Conservation (phyloP, 2,113 vertebrate species). For the Lasiurus cinereus region DNA sequence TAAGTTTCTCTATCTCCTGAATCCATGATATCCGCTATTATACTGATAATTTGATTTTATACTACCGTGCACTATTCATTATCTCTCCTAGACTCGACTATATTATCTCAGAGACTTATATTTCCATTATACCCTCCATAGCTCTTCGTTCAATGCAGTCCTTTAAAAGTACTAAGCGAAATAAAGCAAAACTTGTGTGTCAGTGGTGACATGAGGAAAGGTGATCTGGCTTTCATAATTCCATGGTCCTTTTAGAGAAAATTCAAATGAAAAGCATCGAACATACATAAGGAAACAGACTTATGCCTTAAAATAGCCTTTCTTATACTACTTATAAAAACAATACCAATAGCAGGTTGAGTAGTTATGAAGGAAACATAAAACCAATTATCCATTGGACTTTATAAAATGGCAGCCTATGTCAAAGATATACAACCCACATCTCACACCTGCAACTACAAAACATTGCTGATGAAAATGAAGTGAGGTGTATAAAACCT, state of each 20-base stretch:
- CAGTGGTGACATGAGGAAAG: not conserved
- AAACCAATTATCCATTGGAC: not conserved
- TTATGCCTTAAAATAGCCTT: constrained; percentile 49
- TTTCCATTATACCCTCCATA: not conserved
- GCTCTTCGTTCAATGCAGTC: not conserved
- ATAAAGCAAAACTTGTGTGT: constrained; percentile 41
- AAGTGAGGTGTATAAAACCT: constrained; percentile 51
- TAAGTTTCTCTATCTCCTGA: constrained; percentile 44
- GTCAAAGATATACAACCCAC: constrained; percentile 2
- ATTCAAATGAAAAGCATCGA: not conserved
- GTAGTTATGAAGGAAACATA: no score
- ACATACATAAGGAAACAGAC: not conserved
- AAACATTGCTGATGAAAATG: constrained; percentile 55
- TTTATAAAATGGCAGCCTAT: not conserved
- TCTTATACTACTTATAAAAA: constrained; percentile 35
- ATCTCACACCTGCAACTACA: constrained; percentile 48
- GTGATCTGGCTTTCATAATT: constrained; percentile 38
- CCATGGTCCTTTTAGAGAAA: not conserved
- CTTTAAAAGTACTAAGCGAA: constrained; percentile 54
- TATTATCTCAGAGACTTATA: constrained; percentile 6
- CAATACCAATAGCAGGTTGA: no score
- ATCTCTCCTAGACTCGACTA: constrained; percentile 31
- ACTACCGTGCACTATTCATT: not conserved
- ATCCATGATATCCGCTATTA: constrained; percentile 7
- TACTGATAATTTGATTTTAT: constrained; percentile 60